Conservation (phyloP, 2,888 invertebrate species). For the Mesochorus sp. region DNA sequence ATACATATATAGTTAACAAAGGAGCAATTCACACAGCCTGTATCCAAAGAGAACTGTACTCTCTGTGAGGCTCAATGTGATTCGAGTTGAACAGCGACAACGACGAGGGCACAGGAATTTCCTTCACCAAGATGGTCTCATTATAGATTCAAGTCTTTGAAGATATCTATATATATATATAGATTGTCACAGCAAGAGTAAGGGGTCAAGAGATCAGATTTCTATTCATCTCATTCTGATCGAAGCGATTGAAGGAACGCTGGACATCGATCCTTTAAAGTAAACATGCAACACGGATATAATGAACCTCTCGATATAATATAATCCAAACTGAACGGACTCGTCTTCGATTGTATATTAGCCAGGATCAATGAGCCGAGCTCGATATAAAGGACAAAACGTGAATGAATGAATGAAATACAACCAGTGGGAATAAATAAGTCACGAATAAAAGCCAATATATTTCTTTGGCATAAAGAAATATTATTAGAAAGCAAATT, state of each 20-base stretch:
- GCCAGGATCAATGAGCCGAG: background rate
- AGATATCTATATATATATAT: background rate
- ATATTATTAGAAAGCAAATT: background rate
- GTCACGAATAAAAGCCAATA: background rate
- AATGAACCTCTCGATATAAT: slow-evolving; percentile 34
- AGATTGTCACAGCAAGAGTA: too few species aligned
- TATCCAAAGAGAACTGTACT: slow-evolving; percentile 3
- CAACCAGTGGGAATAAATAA: slow-evolving; percentile 4
- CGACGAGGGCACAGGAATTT: slow-evolving; percentile 46
- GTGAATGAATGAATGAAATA: slow-evolving; percentile 1
- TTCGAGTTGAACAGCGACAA: slow-evolving; percentile 34
- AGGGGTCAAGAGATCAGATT: slow-evolving; percentile 4
- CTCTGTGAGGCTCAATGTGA: slow-evolving; percentile 39
- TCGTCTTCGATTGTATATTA: background rate
- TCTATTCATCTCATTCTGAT: slow-evolving; percentile 52
- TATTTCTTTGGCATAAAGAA: background rate
- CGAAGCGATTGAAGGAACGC: slow-evolving; percentile 27
- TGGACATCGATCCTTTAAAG: slow-evolving; percentile 49
- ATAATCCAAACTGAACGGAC: slow-evolving; percentile 2
- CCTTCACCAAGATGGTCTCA: slow-evolving; percentile 21
- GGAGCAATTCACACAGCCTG: slow-evolving; percentile 38
- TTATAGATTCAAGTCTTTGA: background rate
- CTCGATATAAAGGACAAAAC: background rate
- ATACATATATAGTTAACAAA: slow-evolving; percentile 24
- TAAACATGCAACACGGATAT: slow-evolving; percentile 43